These are phyloP conservation scores for Drosophila erecta DNA, from an alignment of 1,140 invertebrate species.

Conservation along the genomic window DNA sequence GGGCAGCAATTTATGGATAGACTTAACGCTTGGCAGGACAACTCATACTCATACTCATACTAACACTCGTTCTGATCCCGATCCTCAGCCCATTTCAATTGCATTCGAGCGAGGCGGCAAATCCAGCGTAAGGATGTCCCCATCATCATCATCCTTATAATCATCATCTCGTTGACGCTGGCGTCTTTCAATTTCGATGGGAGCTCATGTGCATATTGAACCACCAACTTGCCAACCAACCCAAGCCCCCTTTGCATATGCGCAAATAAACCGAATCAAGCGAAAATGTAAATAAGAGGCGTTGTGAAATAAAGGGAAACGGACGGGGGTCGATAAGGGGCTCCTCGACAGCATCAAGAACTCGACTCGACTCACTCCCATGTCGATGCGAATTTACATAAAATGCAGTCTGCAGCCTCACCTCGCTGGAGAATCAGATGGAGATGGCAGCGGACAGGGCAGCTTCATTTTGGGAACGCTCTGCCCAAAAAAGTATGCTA, in stretches of 20 bases:
- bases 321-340: background rate
- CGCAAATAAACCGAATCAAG: constrained; percentile 81
- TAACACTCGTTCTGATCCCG: background rate
- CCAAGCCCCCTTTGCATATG: constrained; percentile 48
- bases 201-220: constrained; percentile 39
- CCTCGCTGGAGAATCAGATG: constrained; percentile 14
- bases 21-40: constrained; percentile 41
- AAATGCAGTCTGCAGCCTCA: constrained; percentile 57
- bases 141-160: constrained; percentile 15
- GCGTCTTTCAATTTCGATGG: constrained; percentile 54
- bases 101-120: constrained; percentile 24
- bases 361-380: constrained; percentile 40
- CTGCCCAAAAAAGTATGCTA: constrained; percentile 68
- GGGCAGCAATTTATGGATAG: constrained; percentile 47
- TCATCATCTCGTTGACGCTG: constrained; percentile 15
- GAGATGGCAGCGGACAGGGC: constrained; percentile 4
- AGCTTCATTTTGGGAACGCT: constrained; percentile 62
- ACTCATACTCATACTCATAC: background rate
- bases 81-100: constrained; percentile 44
- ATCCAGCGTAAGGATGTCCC: constrained; percentile 52
- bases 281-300: constrained; percentile 81
- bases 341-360: constrained; percentile 27
- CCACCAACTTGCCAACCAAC: constrained; percentile 3
- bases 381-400: constrained; percentile 71
- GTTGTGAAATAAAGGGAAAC: constrained; percentile 35